These are phyloP conservation scores for Phoeniculus purpureus DNA, from an alignment of 2,797 vertebrate genomes.

Conservation along the genomic window DNA sequence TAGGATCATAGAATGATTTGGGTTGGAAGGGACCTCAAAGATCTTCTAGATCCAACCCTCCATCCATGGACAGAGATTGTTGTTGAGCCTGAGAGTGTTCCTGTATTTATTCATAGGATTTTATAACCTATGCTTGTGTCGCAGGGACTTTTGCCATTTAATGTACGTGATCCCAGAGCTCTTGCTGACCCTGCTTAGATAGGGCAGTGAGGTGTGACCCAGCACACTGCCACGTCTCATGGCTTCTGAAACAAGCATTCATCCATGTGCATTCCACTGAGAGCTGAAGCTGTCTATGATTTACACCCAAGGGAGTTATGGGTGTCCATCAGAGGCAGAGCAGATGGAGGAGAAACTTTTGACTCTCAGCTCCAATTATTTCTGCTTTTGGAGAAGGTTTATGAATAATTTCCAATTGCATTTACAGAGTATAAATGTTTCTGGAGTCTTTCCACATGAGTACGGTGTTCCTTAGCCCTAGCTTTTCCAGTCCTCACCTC, in stretches of 20 bases:
- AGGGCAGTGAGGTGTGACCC: not conserved
- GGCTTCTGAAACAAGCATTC: slow-evolving; percentile 7
- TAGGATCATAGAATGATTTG: too few relatives aligned
- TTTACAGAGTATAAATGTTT: not conserved
- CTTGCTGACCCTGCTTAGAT: not conserved
- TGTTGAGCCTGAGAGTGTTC: not conserved
- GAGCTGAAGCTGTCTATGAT: not conserved
- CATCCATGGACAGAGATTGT: not conserved
- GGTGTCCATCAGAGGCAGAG: not conserved
- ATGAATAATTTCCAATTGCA: not conserved
- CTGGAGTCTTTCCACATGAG: not conserved
- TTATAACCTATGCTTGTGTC: not conserved
- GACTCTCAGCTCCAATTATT: not conserved
- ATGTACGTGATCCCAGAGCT: not conserved
- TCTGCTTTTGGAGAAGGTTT: not conserved
- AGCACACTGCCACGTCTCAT: not conserved
- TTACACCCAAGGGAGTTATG: not conserved
- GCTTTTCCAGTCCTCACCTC: not conserved
- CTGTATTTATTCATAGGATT: slow-evolving; percentile 11
- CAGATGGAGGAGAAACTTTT: not conserved
- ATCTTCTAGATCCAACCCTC: not conserved
- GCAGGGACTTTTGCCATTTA: not conserved
- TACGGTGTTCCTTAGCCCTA: not conserved
- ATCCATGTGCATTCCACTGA: not conserved
- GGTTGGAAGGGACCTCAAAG: too few relatives aligned